Conservation (phyloP, 2,888 invertebrate genomes). For the Norana najaformis region DNA sequence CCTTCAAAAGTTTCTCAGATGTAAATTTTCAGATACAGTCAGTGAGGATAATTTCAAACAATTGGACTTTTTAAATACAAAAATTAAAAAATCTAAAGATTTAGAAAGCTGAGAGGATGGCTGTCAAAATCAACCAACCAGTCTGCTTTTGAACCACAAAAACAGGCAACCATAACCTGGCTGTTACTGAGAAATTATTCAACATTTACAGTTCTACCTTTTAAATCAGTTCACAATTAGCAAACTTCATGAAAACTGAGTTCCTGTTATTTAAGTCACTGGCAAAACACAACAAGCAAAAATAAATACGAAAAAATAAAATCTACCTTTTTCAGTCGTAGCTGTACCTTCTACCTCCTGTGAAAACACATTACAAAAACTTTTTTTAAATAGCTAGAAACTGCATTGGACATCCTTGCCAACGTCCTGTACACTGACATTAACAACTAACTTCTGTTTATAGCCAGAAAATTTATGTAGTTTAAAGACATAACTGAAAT, state of each 20-base stretch:
- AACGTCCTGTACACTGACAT: too few relatives aligned
- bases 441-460: neutral
- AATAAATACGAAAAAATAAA: neutral
- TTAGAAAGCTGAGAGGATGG: too few relatives aligned
- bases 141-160: too few relatives aligned
- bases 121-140: too few relatives aligned
- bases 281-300: neutral
- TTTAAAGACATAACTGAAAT: neutral
- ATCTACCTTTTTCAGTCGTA: neutral
- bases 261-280: too few relatives aligned
- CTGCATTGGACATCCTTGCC: too few relatives aligned
- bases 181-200: neutral
- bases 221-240: neutral
- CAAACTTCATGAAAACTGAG: neutral
- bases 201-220: neutral
- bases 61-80: too few relatives aligned
- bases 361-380: neutral
- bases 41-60: too few relatives aligned
- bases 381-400: neutral
- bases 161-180: too few relatives aligned
- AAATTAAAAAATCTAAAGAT: too few relatives aligned
- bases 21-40: too few relatives aligned
- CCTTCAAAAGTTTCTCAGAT: too few relatives aligned
- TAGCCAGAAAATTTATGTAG: neutral
- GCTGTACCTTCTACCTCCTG: slow-evolving; percentile 19